A percentile compares a stretch with the other conserved stretches of the same genome.
These are phyloP conservation scores for Damaliscus lunatus DNA, from an alignment of 2,113 vertebrate genomes.

Conservation along the genomic window DNA sequence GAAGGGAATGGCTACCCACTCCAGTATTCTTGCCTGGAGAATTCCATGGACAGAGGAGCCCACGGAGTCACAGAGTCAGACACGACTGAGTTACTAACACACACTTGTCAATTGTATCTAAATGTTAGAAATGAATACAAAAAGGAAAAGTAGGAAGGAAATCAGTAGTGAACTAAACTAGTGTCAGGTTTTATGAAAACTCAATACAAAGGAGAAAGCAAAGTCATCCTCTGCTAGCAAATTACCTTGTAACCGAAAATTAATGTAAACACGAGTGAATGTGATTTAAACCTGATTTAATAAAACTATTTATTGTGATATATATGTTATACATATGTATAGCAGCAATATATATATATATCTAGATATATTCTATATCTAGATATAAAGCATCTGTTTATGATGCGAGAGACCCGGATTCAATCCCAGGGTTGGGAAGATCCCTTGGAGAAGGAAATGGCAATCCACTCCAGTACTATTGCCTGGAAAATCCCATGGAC, in stretches of 20 bases:
- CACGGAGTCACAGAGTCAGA: not conserved
- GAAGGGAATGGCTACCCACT: not conserved
- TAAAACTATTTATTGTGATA: not conserved
- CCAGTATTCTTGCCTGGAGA: not conserved
- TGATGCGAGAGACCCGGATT: no score
- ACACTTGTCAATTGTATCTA: not conserved
- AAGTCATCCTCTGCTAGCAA: not conserved
- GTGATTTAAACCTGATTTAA: not conserved
- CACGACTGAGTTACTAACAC: not conserved
- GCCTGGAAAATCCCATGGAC: no score
- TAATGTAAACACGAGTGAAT: not conserved
- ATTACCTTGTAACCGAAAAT: not conserved
- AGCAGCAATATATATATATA: not conserved
- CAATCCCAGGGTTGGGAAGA: no score
- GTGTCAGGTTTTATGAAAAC: not conserved
- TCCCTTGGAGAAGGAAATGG: no score
- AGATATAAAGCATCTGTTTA: not conserved
- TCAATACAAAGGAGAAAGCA: not conserved
- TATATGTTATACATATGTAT: not conserved
- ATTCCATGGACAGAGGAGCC: not conserved
- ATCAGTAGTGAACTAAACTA: not conserved
- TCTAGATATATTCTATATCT: not conserved
- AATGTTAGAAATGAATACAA: not conserved
- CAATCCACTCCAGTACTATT: no score
- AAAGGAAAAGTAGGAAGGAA: not conserved